Conservation (phyloP, 1,140 invertebrate genomes). For the Meloidogyne chitwoodi region DNA sequence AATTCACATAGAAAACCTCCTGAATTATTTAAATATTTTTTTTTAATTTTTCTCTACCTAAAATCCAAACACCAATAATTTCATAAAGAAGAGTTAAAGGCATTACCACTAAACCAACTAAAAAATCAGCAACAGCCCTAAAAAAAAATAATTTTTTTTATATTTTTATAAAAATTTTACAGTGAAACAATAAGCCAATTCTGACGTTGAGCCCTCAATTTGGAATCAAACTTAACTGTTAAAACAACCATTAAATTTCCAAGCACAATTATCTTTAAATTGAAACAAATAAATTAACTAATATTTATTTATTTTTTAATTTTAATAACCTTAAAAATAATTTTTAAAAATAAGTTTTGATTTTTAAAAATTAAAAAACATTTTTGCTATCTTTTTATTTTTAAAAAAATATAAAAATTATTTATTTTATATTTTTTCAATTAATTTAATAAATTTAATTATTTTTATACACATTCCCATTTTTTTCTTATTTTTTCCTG, state of each 20-base stretch:
- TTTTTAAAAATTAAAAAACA: neutral
- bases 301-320: neutral
- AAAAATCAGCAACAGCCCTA: conserved; percentile 67
- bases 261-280: conserved; percentile 49
- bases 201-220: conserved; percentile 54
- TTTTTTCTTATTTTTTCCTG: neutral
- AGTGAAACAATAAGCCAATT: conserved; percentile 70
- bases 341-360: conserved; percentile 1
- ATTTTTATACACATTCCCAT: neutral
- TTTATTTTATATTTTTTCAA: too few relatives aligned
- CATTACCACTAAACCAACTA: conserved; percentile 69
- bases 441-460: too few relatives aligned
- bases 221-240: conserved; percentile 55
- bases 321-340: neutral
- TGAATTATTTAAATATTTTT: conserved; percentile 15
- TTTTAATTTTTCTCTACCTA: conserved; percentile 60
- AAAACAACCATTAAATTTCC: conserved; percentile 57
- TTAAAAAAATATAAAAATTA: too few relatives aligned
- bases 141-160: neutral
- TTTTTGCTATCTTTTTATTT: too few relatives aligned
- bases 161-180: neutral
- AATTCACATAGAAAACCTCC: conserved; percentile 57
- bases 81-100: conserved; percentile 68
- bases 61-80: conserved; percentile 66
- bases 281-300: neutral